Conservation (phyloP, 2,113 vertebrate genomes). For the Psephotus haematonotus region DNA sequence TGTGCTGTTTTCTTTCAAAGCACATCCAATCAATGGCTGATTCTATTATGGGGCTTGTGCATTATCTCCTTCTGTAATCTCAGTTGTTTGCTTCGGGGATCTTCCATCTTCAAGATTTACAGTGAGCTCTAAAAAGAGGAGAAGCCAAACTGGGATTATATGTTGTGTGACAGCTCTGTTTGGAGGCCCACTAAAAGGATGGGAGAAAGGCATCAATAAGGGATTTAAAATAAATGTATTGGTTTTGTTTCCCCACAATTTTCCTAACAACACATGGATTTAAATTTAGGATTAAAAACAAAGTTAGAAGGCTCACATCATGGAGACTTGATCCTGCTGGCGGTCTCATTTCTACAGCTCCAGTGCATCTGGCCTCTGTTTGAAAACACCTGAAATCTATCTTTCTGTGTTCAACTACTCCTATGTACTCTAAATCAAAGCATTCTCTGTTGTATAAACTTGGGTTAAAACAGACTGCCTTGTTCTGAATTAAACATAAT, state of each 20-base stretch:
- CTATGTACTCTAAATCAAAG: conserved; percentile 53
- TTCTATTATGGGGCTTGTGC: conserved; percentile 67
- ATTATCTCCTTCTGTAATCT: conserved; percentile 77
- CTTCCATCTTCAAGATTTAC: conserved; percentile 70
- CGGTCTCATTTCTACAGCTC: conserved; percentile 58
- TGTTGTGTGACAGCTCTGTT: conserved; percentile 71
- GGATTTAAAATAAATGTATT: conserved; percentile 48
- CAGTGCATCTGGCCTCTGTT: conserved; percentile 54
- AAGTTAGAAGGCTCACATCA: conserved; percentile 20
- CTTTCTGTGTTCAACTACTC: conserved; percentile 55
- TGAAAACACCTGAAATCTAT: conserved; percentile 66
- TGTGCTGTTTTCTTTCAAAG: conserved; percentile 42
- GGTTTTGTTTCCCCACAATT: conserved; percentile 28
- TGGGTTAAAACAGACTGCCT: conserved; percentile 55
- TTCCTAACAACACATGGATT: conserved; percentile 54
- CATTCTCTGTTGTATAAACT: conserved; percentile 53
- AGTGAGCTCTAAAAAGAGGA: conserved; percentile 67
- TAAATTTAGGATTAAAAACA: conserved; percentile 53
- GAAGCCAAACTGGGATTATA: conserved; percentile 70
- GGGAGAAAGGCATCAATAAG: conserved; percentile 65
- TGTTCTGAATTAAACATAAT: conserved; percentile 52
- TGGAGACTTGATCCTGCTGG: conserved; percentile 51
- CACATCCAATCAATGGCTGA: conserved; percentile 68
- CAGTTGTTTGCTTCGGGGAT: conserved; percentile 73
- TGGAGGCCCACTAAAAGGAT: conserved; percentile 71